Base-by-base conservation (phyloP, 2,797 vertebrate genomes). In the Xenentodon cancila region DNA sequence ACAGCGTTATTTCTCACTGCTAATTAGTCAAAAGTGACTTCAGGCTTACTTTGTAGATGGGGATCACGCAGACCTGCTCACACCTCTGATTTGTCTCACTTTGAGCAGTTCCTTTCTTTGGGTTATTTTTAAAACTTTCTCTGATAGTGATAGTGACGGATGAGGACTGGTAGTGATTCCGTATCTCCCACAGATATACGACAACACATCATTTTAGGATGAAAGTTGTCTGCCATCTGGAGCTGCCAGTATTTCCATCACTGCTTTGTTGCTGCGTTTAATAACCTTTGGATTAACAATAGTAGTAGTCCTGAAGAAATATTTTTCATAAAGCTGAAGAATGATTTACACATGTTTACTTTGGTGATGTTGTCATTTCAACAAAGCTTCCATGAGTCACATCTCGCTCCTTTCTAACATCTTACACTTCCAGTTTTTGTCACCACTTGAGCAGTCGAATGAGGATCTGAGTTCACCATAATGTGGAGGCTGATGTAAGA, bases 91-190 rank as follows among this genome's bases (percentile, higher is more conserved):
- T 58, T 53, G 42, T 59, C 68, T 79, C 66, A 45, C 56, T 52
- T 51, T 46, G 17, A 11, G 58, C 75, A 71, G 60, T 83, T 81
- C 42, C 84, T 88, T 74, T 64, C 32, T 46, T 32, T 22, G 57
- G 67, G 72, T 63, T 90, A 88, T 89, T 88, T 90, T 89, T 84
- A 82, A 69, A 67, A 15, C 66, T 42, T 58, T 74, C 64, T 74
- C 70, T 0, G 9, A 77, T 4, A 0, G 46, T 51, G 62, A 75
- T 78, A 0, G 46, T 51, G 62, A 75, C 76, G 81, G 7, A 30
- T 30, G 30, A 30, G 30, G 30, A 30, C 7, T 30, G 30, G 5
- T 30, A 30, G 30, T 30, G 30, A 30, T 30, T 77, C 48, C 76
- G 34, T 79, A 55, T 74, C 81, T 80, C 68, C 77, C 53, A 61